Conservation (phyloP, 2,797 vertebrate species). For the Nannoperca obscura region DNA sequence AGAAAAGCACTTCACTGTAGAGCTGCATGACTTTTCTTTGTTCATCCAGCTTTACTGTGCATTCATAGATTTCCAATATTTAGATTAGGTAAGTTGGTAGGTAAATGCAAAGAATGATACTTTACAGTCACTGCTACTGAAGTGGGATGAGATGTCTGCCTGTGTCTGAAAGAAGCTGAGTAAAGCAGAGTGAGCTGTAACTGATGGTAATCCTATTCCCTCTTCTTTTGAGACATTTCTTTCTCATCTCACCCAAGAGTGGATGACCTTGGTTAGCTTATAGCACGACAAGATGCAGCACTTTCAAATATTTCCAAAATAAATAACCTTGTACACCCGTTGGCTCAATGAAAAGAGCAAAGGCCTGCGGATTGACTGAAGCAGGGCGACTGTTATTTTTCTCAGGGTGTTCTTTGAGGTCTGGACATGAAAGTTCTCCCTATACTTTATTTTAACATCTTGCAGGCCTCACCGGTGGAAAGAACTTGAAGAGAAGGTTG, state of each 20-base stretch:
- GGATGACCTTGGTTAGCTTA: constrained; percentile 38
- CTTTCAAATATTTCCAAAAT: constrained; percentile 54
- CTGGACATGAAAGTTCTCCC: constrained; percentile 32
- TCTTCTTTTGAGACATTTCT: constrained; percentile 29
- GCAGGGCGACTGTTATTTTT: neutral
- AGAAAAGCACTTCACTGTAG: neutral
- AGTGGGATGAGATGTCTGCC: constrained; percentile 9
- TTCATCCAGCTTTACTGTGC: neutral
- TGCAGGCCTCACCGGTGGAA: constrained; percentile 18
- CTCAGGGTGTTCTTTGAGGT: constrained; percentile 24
- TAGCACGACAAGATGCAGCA: constrained; percentile 10
- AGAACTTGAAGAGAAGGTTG: constrained; percentile 45
- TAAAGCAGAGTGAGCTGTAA: constrained; percentile 37
- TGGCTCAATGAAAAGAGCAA: constrained; percentile 16
- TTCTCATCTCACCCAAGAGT: constrained; percentile 31
- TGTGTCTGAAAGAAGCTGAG: constrained; percentile 27
- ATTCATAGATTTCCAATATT: neutral
- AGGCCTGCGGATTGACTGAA: constrained; percentile 21
- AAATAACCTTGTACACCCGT: constrained; percentile 33
- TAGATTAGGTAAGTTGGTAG: neutral
- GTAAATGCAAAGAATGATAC: constrained; percentile 1
- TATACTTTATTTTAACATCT: constrained; percentile 36
- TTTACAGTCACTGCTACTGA: constrained; percentile 5
- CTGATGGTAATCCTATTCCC: constrained; percentile 20
- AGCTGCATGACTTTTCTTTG: neutral